Evolutionary conservation across 1,140 invertebrate species (phyloP).

Genomic region (Catajapyx aquilonaris): DNA sequence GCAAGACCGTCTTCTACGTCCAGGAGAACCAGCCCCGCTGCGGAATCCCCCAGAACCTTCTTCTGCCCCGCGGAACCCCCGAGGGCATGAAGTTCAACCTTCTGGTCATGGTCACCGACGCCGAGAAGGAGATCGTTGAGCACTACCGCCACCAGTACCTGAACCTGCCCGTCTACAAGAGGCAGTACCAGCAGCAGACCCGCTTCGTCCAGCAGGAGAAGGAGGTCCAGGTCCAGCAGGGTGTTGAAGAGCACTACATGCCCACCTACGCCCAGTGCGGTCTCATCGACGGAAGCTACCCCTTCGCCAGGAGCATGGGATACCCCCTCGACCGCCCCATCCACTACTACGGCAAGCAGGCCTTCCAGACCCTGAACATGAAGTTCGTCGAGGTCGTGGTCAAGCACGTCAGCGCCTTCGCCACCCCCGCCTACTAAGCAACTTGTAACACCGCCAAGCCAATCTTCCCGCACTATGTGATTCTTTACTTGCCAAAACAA

Average conservation of each 20-base stretch:
- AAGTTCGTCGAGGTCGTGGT: neutral
- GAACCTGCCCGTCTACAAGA: neutral
- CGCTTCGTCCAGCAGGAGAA: slow-evolving; percentile 5
- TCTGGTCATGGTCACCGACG: slow-evolving; percentile 33
- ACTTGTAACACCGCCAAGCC: too few species aligned
- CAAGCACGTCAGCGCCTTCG: too few species aligned
- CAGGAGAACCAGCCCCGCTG: slow-evolving; percentile 16
- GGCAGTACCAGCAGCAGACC: neutral
- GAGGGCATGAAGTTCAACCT: slow-evolving; percentile 38
- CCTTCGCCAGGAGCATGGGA: neutral
- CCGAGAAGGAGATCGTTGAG: slow-evolving; percentile 10
- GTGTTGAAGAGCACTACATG: slow-evolving; percentile 7
- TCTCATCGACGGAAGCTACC: too few species aligned
- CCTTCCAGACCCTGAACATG: neutral
- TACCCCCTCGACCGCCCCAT: slow-evolving; percentile 1
- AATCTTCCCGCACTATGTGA: too few species aligned
- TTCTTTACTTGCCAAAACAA: too few species aligned
- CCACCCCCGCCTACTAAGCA: too few species aligned
- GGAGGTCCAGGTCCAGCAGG: slow-evolving; percentile 4
- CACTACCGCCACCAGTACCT: too few species aligned
- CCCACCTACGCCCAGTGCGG: slow-evolving; percentile 14
- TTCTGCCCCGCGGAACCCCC: slow-evolving; percentile 40
- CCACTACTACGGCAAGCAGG: neutral
- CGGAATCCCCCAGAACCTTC: slow-evolving; percentile 35
- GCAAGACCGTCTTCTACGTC: slow-evolving; percentile 2